These are phyloP conservation scores for Nephrotoma flavescens DNA, from an alignment of 2,888 invertebrate species.

Conservation along the genomic window DNA sequence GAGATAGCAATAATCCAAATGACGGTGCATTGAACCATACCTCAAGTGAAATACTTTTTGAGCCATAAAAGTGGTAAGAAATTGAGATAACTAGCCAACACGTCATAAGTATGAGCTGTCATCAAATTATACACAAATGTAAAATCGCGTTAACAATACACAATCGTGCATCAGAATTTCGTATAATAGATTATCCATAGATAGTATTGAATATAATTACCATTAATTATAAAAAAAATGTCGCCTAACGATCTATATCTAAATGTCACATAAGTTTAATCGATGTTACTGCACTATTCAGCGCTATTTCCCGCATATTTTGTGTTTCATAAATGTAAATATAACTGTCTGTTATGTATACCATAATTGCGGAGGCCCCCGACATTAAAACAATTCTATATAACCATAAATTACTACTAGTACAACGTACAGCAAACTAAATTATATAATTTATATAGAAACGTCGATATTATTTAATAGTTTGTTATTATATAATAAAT, in stretches of 20 bases:
- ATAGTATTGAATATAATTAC: neutral
- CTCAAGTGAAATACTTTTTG: too few species aligned
- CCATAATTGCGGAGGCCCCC: neutral
- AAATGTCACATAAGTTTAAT: neutral
- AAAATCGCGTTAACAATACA: neutral
- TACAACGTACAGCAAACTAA: neutral
- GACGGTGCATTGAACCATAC: too few species aligned
- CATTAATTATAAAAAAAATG: neutral
- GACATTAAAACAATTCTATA: neutral
- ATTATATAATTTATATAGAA: neutral
- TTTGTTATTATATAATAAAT: neutral
- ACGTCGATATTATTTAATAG: neutral
- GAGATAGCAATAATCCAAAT: too few species aligned
- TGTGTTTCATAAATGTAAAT: neutral
- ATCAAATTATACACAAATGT: neutral
- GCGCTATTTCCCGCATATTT: neutral
- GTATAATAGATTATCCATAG: neutral
- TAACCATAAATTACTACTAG: neutral
- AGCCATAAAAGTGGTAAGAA: too few species aligned
- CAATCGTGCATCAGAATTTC: neutral
- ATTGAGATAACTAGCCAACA: too few species aligned
- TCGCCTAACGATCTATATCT: neutral
- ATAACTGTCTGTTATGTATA: neutral
- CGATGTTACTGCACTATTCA: neutral
- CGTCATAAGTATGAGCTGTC: neutral